Conservation (phyloP, 2,888 invertebrate genomes). For the Emmelina monodactyla region DNA sequence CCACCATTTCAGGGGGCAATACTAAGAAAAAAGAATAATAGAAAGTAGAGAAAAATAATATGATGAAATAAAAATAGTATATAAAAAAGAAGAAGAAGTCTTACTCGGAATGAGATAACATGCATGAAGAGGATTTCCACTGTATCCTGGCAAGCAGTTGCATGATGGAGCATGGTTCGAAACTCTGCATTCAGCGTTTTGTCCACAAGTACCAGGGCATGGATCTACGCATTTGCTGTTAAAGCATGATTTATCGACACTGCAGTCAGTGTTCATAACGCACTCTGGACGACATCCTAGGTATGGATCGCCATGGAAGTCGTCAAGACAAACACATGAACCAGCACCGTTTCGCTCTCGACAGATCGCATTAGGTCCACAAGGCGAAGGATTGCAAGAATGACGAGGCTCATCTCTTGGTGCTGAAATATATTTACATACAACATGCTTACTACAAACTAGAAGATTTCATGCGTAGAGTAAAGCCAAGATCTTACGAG, state of each 20-base stretch:
- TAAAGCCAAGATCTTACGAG: background rate
- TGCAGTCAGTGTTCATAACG: conserved; percentile 79
- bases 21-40: conserved; percentile 44
- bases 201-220: conserved; percentile 79
- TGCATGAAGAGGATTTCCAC: conserved; percentile 74
- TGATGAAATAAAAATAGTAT: conserved; percentile 24
- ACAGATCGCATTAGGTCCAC: conserved; percentile 82
- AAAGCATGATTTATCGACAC: conserved; percentile 74
- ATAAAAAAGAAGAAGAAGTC: conserved; percentile 45
- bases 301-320: conserved; percentile 81
- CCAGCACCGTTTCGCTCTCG: conserved; percentile 77
- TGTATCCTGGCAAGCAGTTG: conserved; percentile 75
- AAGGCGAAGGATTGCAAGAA: conserved; percentile 81
- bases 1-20: conserved; percentile 54
- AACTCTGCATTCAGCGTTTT: conserved; percentile 78
- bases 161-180: conserved; percentile 81
- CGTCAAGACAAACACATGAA: conserved; percentile 77
- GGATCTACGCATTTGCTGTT: conserved; percentile 82
- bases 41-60: no score
- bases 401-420: conserved; percentile 68
- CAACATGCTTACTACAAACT: conserved; percentile 17
- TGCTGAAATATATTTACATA: conserved; percentile 42
- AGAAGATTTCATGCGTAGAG: conserved; percentile 8
- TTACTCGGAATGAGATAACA: conserved; percentile 71
- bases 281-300: conserved; percentile 83